These are phyloP conservation scores for Zonotrichia leucophrys DNA, from an alignment of 2,113 vertebrate genomes.

Conservation along the genomic window DNA sequence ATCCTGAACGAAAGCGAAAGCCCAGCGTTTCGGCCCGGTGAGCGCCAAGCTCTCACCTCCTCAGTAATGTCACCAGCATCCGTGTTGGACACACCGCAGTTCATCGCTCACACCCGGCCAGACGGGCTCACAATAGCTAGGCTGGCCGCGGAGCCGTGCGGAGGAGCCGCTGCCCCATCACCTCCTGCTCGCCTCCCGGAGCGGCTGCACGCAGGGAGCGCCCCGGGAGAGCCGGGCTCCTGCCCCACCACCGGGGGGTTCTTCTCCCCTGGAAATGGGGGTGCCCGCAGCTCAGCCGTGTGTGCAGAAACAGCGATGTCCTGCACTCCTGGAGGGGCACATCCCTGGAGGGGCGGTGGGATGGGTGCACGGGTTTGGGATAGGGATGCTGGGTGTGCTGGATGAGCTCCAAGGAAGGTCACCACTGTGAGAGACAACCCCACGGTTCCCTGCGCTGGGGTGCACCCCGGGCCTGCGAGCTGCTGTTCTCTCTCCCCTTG, in stretches of 20 bases:
- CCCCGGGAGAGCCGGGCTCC: neutral
- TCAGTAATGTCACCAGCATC: neutral
- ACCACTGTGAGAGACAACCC: too few species aligned
- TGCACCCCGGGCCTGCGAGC: neutral
- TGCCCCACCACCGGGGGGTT: neutral
- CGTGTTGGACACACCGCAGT: neutral
- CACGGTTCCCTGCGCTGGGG: fast-evolving
- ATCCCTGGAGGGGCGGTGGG: neutral
- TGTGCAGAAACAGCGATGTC: neutral
- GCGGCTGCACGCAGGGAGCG: neutral
- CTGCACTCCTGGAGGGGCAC: neutral
- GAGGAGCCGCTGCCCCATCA: neutral
- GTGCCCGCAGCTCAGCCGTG: neutral
- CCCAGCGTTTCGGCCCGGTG: neutral
- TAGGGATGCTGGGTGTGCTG: neutral
- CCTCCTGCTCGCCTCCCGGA: neutral
- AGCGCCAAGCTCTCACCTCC: slow-evolving; percentile 37
- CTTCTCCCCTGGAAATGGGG: neutral
- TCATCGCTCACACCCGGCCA: neutral
- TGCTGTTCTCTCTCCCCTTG: neutral
- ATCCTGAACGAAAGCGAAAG: slow-evolving; percentile 67
- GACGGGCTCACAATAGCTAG: neutral
- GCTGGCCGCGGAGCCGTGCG: neutral
- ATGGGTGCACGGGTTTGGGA: neutral
- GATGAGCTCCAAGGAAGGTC: neutral